Base-by-base conservation (phyloP, 2,113 vertebrate genomes). In the Nanorana parkeri region DNA sequence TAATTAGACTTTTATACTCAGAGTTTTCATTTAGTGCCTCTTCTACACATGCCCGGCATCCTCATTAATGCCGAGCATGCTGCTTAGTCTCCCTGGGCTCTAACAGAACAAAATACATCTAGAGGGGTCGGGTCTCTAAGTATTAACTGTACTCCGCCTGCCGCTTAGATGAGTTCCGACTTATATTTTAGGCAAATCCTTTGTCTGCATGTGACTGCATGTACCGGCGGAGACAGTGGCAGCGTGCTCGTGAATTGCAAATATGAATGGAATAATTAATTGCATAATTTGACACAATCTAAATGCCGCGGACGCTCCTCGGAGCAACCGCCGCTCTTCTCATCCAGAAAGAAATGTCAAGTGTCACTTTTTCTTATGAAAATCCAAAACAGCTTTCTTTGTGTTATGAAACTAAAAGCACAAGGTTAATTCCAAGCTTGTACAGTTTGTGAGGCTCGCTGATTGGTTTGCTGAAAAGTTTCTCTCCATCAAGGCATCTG, bases 41-140 rank as follows among this genome's bases (percentile, higher is more conserved):
- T 84, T 36, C 56, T 84, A 85, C 76, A 80, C 51, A 77, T 76
- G 28, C 26, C 68, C 24, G 69, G 19, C 17, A 74, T 56, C 73
- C 85, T 91, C 86, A 90, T 92, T 91, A 89, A 90, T 92, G 89
- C 58, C 80, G 83, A 86, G 80, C 85, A 85, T 76, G 64, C 81
- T 84, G 83, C 60, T 86, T 85, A 17, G 21, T 0, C 26, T 84
- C 66, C 29, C 36, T 51, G 58, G 0, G 23, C 88, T 88, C 87
- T 69, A 51, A 74, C 19, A 63, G 7, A 47, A 84, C 83, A 81
- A 19, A 51, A 83, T 85, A 21, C 79, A 56, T 23, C 21, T 29
- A 24, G 10, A 29, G 10, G 29, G 28, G 86, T 85, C 75, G 17
- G 0, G 54, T 85, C 67, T 66, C 80, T 71, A 75, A 19, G 85